These are phyloP conservation scores for Mythimna loreyi DNA, from an alignment of 2,888 invertebrate genomes.

Conservation along the genomic window DNA sequence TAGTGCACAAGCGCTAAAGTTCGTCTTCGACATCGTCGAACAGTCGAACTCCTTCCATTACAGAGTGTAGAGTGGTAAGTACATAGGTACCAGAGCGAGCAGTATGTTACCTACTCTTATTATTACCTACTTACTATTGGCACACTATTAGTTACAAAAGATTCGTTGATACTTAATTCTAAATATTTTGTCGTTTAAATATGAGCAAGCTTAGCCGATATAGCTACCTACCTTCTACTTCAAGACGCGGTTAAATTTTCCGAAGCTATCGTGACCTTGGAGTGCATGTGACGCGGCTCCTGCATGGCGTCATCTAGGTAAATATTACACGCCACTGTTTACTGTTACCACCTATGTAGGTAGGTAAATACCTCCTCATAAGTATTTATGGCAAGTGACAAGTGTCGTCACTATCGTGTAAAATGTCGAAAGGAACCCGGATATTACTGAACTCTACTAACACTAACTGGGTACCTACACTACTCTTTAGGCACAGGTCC, in stretches of 20 bases:
- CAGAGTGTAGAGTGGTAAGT: no score
- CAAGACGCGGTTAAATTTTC: slow-evolving; percentile 75
- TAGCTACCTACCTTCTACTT: no score
- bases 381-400: slow-evolving; percentile 19
- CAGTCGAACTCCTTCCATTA: no score
- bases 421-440: slow-evolving; percentile 21
- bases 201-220: slow-evolving; percentile 27
- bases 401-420: slow-evolving; percentile 35
- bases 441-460: background rate
- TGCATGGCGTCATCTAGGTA: slow-evolving; percentile 76
- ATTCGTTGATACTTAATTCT: background rate
- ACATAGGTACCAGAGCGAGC: no score
- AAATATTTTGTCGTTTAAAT: slow-evolving; percentile 10
- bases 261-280: slow-evolving; percentile 82
- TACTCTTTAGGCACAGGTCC: background rate
- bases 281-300: slow-evolving; percentile 73
- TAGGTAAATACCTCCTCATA: background rate
- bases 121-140: no score
- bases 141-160: background rate
- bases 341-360: slow-evolving; percentile 60
- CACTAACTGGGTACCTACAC: no score
- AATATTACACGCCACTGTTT: slow-evolving; percentile 70
- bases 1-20: no score
- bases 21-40: no score
- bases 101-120: no score